Percentiles rank a stretch among this genome's conserved stretches.
These are phyloP conservation scores for Micromussa lordhowensis DNA, from an alignment of 92 coral and sea anemone species.

Conservation along the genomic window DNA sequence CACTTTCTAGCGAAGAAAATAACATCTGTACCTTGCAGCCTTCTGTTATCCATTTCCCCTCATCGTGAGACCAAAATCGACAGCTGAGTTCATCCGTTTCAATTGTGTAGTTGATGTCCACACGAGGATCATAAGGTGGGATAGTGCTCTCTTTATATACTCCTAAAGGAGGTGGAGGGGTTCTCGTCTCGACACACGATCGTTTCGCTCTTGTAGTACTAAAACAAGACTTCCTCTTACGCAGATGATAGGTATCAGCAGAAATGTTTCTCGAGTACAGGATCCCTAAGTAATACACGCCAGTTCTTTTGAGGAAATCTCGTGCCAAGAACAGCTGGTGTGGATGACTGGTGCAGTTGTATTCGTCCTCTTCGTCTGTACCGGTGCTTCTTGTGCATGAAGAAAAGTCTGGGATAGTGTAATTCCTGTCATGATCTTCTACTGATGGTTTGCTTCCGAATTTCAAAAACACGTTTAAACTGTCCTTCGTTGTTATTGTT, in stretches of 20 bases:
- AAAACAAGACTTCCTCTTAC: constrained; percentile 56
- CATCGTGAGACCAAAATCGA: constrained; percentile 52
- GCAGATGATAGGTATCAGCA: not conserved
- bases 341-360: constrained; percentile 37
- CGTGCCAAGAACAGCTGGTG: not conserved
- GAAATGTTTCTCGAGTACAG: not conserved
- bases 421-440: not conserved
- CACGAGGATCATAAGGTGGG: constrained; percentile 29
- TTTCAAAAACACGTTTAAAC: constrained; percentile 32
- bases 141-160: not conserved
- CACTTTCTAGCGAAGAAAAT: not conserved
- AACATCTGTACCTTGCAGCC: constrained; percentile 48
- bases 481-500: not conserved
- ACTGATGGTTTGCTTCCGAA: constrained; percentile 7
- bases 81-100: constrained; percentile 44
- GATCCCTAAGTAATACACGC: constrained; percentile 30
- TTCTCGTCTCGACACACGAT: constrained; percentile 53
- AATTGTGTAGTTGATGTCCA: constrained; percentile 61
- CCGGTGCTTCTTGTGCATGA: not conserved
- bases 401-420: constrained; percentile 29
- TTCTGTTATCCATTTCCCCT: constrained; percentile 44
- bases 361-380: not conserved
- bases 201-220: constrained; percentile 45
- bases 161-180: constrained; percentile 41
- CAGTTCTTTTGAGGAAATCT: not conserved